phyloP scores from a whole-genome alignment of 2,797 vertebrate genomes.

The Helicolenus hilgendorfi region DNA sequence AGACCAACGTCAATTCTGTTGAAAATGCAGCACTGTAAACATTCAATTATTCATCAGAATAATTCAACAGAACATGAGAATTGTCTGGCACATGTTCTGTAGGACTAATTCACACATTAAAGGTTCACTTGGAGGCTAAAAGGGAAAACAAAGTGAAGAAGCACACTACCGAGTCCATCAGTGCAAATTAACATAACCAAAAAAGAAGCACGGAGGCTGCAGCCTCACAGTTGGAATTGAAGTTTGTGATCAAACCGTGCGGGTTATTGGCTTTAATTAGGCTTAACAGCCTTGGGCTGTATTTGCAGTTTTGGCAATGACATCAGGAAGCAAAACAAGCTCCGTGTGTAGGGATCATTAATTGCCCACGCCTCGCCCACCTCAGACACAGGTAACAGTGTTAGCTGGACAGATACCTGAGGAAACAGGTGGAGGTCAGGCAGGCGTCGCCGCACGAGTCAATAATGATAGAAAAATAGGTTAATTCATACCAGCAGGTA shows the following conservation, averaged over 20 bases:
- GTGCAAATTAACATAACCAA: conserved; percentile 48
- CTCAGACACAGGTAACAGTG: conserved; percentile 4
- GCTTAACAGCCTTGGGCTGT: conserved; percentile 44
- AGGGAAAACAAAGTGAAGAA: not conserved
- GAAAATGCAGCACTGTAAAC: not conserved
- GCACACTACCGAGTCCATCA: conserved; percentile 18
- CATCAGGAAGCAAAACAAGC: conserved; percentile 49
- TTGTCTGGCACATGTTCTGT: not conserved
- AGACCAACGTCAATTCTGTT: not conserved
- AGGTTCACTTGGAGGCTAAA: conserved; percentile 40
- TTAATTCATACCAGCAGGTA: conserved; percentile 1
- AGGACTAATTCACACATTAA: conserved; percentile 48
- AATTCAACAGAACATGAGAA: conserved; percentile 2
- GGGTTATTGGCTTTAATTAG: conserved; percentile 74
- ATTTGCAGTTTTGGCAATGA: conserved; percentile 58
- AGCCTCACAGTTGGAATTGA: conserved; percentile 42
- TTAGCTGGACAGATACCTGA: conserved; percentile 15
- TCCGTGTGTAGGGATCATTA: conserved; percentile 34
- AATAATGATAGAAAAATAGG: not conserved
- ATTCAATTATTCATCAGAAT: not conserved
- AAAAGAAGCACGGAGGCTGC: conserved; percentile 18
- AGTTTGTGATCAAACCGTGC: conserved; percentile 58
- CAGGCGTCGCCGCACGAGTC: not conserved
- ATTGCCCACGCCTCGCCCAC: not conserved
- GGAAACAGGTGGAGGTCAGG: not conserved